phyloP scores from a whole-genome alignment of 2,797 vertebrate species.

The Carduelis carduelis region DNA sequence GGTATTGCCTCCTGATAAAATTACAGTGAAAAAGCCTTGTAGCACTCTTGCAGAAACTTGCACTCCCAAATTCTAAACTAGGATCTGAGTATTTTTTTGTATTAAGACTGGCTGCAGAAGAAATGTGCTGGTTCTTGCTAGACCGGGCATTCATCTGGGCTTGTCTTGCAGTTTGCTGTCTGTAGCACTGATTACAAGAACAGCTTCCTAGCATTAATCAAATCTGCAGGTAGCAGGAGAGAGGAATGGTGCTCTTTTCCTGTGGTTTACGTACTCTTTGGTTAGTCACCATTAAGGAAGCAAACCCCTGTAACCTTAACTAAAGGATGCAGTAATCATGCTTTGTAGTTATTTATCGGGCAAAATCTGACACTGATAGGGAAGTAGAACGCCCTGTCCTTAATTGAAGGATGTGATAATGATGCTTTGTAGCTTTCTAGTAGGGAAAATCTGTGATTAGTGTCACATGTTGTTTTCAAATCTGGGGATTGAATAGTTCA shows the following conservation, averaged over 20 bases:
- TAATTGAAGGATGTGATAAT: constrained; percentile 13
- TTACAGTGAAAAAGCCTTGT: neutral
- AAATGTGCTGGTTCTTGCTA: neutral
- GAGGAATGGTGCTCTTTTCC: neutral
- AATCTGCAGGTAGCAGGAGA: neutral
- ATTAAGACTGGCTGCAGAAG: neutral
- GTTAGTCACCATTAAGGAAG: neutral
- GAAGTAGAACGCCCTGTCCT: constrained; percentile 21
- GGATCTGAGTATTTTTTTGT: neutral
- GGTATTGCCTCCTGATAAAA: neutral
- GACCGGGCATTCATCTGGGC: neutral
- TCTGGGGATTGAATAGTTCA: neutral
- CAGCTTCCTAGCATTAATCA: neutral
- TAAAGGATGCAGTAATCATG: neutral
- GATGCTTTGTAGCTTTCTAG: neutral
- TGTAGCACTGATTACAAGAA: neutral
- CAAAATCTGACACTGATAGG: neutral
- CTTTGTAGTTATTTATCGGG: neutral
- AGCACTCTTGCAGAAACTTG: neutral
- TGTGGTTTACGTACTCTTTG: neutral
- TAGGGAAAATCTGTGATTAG: neutral
- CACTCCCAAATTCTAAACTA: neutral
- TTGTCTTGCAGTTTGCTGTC: neutral
- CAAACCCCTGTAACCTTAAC: neutral
- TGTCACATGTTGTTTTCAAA: neutral